These are phyloP conservation scores for Rhodophaea formosa DNA, from an alignment of 2,888 invertebrate genomes.

Conservation along the genomic window DNA sequence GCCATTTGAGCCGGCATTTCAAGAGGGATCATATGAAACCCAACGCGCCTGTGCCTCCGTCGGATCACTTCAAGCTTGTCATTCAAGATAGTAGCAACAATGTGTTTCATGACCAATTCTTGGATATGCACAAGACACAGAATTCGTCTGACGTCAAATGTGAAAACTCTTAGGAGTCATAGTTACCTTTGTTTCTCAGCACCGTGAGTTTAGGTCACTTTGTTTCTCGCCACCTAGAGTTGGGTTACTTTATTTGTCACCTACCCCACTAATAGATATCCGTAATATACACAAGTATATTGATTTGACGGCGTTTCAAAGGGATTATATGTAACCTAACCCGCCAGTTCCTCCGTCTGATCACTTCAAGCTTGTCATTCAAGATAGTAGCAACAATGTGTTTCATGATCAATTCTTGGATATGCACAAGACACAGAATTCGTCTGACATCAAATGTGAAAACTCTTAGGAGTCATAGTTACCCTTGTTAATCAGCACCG, in stretches of 20 bases:
- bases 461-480: no score
- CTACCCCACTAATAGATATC: no score
- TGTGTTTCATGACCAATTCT: slow-evolving; percentile 33
- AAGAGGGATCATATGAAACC: slow-evolving; percentile 67
- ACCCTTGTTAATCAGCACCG: no score
- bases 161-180: slow-evolving; percentile 50
- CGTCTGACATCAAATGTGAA: slow-evolving; percentile 45
- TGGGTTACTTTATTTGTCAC: no score
- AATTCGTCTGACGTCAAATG: slow-evolving; percentile 39
- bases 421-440: slow-evolving; percentile 20
- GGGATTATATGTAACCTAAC: slow-evolving; percentile 65
- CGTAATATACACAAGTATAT: slow-evolving; percentile 68
- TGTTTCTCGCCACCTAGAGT: no score
- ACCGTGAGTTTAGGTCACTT: no score
- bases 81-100: slow-evolving; percentile 36
- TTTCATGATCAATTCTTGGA: slow-evolving; percentile 37
- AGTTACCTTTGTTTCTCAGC: no score
- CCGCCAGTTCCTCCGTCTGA: slow-evolving; percentile 56
- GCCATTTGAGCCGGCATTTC: slow-evolving; percentile 68
- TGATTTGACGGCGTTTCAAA: slow-evolving; percentile 70
- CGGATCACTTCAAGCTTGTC: slow-evolving; percentile 56
- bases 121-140: slow-evolving; percentile 31
- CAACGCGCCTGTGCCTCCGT: slow-evolving; percentile 55
- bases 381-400: slow-evolving; percentile 34
- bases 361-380: slow-evolving; percentile 53